A percentile compares a stretch with the other conserved stretches of the same genome.
Evolutionary conservation across 2,888 invertebrate genomes (phyloP).

Genomic region (Sarcophaga rosellei): DNA sequence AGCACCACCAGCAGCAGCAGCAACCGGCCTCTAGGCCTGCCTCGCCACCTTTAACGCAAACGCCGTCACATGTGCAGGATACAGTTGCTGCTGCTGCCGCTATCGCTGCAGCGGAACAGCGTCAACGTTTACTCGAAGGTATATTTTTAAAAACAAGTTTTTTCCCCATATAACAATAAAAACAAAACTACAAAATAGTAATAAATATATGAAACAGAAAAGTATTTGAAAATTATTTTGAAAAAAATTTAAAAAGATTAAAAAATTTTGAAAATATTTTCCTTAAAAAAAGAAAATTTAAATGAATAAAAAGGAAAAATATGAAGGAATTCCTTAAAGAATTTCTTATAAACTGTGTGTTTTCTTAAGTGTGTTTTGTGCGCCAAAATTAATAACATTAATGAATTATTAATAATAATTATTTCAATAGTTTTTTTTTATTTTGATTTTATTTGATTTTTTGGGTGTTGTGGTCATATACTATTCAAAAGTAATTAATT

Average conservation of each 20-base stretch:
- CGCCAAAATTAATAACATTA: conserved; percentile 50
- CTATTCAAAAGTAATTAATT: too few species aligned
- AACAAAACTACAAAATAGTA: conserved; percentile 70
- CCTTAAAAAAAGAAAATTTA: conserved; percentile 49
- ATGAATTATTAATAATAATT: conserved; percentile 29
- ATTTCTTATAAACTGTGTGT: conserved; percentile 64
- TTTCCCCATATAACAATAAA: conserved; percentile 51
- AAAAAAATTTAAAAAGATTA: conserved; percentile 67
- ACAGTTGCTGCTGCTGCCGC: conserved; percentile 76
- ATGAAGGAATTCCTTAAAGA: conserved; percentile 6
- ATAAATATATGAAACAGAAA: conserved; percentile 63
- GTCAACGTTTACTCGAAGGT: conserved; percentile 81
- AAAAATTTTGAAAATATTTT: conserved; percentile 9
- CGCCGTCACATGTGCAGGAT: conserved; percentile 70
- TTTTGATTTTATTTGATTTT: conserved; percentile 56
- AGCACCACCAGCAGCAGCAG: conserved; percentile 71
- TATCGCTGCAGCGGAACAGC: conserved; percentile 79
- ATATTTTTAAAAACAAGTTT: conserved; percentile 74
- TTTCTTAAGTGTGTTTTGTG: conserved; percentile 67
- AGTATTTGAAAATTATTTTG: conserved; percentile 31
- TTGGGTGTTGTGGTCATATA: conserved; percentile 65
- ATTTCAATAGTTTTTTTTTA: conserved; percentile 38
- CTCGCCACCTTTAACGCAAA: conserved; percentile 70
- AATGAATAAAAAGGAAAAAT: conserved; percentile 63
- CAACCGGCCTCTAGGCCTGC: conserved; percentile 67